Conservation (phyloP, 2,888 invertebrate genomes). For the Tenthredo amoena region DNA sequence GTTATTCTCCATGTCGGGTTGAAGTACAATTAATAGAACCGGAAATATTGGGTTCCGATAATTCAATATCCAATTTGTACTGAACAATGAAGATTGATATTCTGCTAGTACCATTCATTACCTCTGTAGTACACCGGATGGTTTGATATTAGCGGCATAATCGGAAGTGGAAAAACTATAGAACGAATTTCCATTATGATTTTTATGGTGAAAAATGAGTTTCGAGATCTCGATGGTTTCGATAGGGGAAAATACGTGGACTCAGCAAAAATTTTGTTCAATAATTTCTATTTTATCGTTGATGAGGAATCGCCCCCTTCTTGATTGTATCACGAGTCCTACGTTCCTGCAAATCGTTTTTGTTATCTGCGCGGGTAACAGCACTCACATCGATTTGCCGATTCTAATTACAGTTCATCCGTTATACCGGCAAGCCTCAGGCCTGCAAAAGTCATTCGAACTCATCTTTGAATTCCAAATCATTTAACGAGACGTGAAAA, state of each 20-base stretch:
- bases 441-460: background rate
- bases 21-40: background rate
- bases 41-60: background rate
- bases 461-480: background rate
- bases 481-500: conserved; percentile 31
- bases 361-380: conserved; percentile 6
- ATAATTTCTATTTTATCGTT: background rate
- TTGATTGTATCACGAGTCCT: conserved; percentile 16
- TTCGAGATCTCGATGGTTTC: background rate
- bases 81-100: background rate
- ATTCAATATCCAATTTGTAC: background rate
- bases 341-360: background rate
- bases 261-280: conserved; percentile 16
- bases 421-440: background rate
- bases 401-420: conserved; percentile 32
- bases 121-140: background rate
- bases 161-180: background rate
- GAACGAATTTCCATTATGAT: background rate
- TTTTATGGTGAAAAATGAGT: background rate
- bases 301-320: conserved; percentile 29
- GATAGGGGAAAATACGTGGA: background rate
- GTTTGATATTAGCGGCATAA: background rate
- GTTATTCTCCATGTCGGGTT: background rate
- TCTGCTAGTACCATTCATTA: background rate
- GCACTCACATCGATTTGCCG: conserved; percentile 16